Base-by-base conservation (phyloP, 2,113 vertebrate species). In the Natator depressus region DNA sequence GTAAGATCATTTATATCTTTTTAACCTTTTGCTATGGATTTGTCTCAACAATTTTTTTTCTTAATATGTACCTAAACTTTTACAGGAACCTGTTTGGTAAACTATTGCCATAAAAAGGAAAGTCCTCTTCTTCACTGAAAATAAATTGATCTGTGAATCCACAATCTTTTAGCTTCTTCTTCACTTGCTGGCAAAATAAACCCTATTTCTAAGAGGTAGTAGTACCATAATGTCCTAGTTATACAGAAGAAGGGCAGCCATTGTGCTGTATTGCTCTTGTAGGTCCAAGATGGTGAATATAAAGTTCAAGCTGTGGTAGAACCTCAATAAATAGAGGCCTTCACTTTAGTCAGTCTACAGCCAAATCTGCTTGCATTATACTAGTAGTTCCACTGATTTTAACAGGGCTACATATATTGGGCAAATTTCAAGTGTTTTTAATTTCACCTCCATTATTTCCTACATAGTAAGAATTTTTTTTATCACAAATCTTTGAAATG, bases 1-100 rank as follows among this genome's bases (percentile, higher is more conserved):
- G 80, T 96, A 91, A 95, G 96, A 96, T 96, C 82, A 50, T 93
- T 97, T 94, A 54, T 97, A 97, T 95, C 91, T 94, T 96, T 96
- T 93, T 95, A 97, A 97, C 95, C 84, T 96, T 96, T 95, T 24
- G 0, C 94, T 91, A 93, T 17, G 95, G 95, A 95, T 98, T 96
- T 96, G 94, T 92, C 92, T 98, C 93, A 98, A 97, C 94, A 91
- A 82, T 96, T 96, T 90, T 97, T 96, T 97, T 91, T n/a, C 81
- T 93, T 65, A 95, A 50, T 92, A 86, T 85, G 96, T 96, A 97
- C 94, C 83, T 98, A 93, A 76, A 95, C 91, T 89, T 93, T 89
- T 93, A 92, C 84, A 96, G 55, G 80, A 96, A 53, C 75, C 75
- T 84, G 47, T 83, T 91, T 95, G 90, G 92, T 93, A 95, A 92